phyloP scores from a whole-genome alignment of 2,113 vertebrate genomes.

The Stegostoma tigrinum region DNA sequence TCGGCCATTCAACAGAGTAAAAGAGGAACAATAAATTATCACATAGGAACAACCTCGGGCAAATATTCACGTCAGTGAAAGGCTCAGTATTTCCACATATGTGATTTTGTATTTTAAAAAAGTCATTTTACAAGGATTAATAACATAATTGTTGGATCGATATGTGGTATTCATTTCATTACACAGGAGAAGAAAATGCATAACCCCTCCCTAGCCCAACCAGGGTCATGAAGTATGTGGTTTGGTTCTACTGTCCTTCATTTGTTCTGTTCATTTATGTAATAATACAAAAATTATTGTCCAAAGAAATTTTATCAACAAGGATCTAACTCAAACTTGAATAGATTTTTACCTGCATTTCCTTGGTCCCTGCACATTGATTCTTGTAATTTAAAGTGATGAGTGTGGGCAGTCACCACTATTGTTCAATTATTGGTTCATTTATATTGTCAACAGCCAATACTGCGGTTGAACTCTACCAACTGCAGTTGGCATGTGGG shows the following conservation, averaged over 20 bases:
- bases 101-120: constrained; percentile 71
- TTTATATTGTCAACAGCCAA: constrained; percentile 72
- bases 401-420: constrained; percentile 65
- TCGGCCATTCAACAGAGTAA: constrained; percentile 50
- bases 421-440: constrained; percentile 80
- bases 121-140: constrained; percentile 97
- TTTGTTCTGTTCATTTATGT: constrained; percentile 94
- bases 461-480: constrained; percentile 59
- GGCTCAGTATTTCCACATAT: constrained; percentile 52
- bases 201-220: constrained; percentile 50
- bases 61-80: constrained; percentile 63
- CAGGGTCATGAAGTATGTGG: constrained; percentile 88
- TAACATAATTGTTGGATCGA: constrained; percentile 97
- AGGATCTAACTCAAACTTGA: constrained; percentile 68
- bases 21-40: constrained; percentile 59
- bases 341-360: constrained; percentile 59
- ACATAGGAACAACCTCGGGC: constrained; percentile 55
- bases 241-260: constrained; percentile 80
- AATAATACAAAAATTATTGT: constrained; percentile 90
- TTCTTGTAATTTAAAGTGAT: constrained; percentile 63
- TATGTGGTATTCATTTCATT: constrained; percentile 82
- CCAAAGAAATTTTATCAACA: constrained; percentile 77
- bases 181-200: constrained; percentile 90
- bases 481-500: constrained; percentile 56
- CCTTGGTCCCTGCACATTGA: constrained; percentile 52